Evolutionary conservation across 2,797 vertebrate species (phyloP).

Genomic region (Urosaurus nigricauda): DNA sequence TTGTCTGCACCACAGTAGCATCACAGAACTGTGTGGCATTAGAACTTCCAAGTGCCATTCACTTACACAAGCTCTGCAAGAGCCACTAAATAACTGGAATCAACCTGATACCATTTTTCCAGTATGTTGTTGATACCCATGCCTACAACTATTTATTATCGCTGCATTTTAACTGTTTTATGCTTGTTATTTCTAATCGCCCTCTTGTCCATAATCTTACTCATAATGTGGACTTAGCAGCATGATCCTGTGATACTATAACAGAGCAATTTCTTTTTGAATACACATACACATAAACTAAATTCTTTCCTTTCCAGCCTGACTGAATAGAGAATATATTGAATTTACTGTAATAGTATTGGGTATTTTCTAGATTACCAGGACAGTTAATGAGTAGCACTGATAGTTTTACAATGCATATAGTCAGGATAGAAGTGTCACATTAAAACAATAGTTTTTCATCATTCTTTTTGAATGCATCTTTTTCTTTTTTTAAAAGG

Average conservation of each 20-base stretch:
- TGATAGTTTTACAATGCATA: neutral
- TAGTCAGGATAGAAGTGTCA: conserved; percentile 1
- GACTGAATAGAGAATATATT: neutral
- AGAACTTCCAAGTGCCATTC: neutral
- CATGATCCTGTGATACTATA: conserved; percentile 8
- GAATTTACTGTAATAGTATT: conserved; percentile 30
- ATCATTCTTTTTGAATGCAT: neutral
- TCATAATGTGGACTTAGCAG: conserved; percentile 31
- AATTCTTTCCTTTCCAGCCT: neutral
- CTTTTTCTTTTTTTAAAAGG: neutral
- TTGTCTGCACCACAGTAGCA: neutral
- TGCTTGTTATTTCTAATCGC: conserved; percentile 3
- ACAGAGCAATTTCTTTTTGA: neutral
- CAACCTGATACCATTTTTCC: conserved; percentile 1
- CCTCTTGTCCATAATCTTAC: conserved; percentile 31
- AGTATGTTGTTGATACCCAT: conserved; percentile 22
- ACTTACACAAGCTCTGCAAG: neutral
- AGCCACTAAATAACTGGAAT: neutral
- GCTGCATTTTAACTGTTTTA: conserved; percentile 6
- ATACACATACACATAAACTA: too few relatives aligned
- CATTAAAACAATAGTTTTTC: conserved; percentile 1
- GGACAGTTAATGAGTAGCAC: conserved; percentile 14
- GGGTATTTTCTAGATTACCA: neutral
- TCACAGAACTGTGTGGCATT: neutral
- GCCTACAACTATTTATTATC: conserved; percentile 30